Percentiles rank a stretch among this genome's conserved stretches.
Conservation (phyloP, 2,888 invertebrate species). For the Ophioninae sp. region DNA sequence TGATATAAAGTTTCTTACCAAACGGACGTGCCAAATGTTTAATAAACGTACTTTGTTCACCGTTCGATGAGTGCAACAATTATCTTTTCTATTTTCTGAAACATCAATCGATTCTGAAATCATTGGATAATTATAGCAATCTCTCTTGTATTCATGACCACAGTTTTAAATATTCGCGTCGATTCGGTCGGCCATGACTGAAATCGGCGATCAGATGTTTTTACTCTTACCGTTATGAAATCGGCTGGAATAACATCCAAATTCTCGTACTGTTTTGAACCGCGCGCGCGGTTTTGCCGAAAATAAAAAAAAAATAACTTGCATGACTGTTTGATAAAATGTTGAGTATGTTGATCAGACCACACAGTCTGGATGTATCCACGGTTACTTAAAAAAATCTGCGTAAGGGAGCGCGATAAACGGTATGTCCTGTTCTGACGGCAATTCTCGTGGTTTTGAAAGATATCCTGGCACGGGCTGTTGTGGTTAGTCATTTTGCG, state of each 20-base stretch:
- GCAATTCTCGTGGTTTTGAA: slow-evolving; percentile 55
- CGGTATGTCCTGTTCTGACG: slow-evolving; percentile 70
- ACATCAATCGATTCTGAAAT: no score
- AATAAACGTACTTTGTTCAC: no score
- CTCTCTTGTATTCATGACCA: no score
- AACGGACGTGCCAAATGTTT: no score
- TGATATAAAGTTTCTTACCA: no score
- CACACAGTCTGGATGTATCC: slow-evolving; percentile 56
- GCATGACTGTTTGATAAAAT: slow-evolving; percentile 39
- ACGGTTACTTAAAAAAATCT: slow-evolving; percentile 19
- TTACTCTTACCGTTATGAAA: neutral
- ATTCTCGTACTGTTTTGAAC: neutral
- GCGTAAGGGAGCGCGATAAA: slow-evolving; percentile 10
- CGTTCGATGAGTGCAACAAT: no score
- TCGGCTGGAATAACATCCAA: neutral
- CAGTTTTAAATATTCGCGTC: neutral
- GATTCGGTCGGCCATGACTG: neutral
- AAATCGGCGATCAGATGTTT: neutral
- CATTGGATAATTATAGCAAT: no score
- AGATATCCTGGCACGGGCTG: slow-evolving; percentile 65
- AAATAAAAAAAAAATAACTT: neutral
- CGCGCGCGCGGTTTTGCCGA: neutral
- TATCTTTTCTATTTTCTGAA: no score
- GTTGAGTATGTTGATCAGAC: slow-evolving; percentile 51
- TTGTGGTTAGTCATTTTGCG: slow-evolving; percentile 68